A percentile compares a stretch with the other conserved stretches of the same genome.
These are phyloP conservation scores for Aphyosemion australe DNA, from an alignment of 2,113 vertebrate species.

Conservation along the genomic window DNA sequence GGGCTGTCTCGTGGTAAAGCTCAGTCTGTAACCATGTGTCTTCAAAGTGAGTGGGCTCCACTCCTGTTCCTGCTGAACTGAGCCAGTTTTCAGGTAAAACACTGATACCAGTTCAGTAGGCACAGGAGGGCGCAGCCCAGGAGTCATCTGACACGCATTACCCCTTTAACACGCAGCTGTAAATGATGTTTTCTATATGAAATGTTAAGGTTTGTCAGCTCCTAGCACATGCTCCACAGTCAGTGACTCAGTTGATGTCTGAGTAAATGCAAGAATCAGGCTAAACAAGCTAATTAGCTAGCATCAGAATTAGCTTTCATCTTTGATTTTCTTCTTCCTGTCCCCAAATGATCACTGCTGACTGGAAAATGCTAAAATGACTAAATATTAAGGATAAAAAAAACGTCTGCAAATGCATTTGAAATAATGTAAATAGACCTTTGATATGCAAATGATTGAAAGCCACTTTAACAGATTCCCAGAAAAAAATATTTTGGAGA, in stretches of 20 bases:
- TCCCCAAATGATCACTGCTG: neutral
- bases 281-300: neutral
- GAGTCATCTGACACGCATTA: neutral
- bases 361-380: neutral
- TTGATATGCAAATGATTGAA: too few relatives aligned
- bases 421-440: too few relatives aligned
- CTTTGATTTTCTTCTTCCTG: neutral
- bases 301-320: neutral
- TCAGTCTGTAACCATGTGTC: slow-evolving; percentile 9
- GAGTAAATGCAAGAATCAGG: too few relatives aligned
- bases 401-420: neutral
- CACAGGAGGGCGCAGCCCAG: slow-evolving; percentile 79
- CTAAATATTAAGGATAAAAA: neutral
- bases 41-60: slow-evolving; percentile 60
- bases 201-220: too few relatives aligned
- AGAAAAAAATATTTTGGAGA: neutral
- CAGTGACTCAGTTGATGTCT: too few relatives aligned
- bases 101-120: slow-evolving; percentile 89
- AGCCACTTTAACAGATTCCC: neutral
- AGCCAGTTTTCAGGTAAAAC: slow-evolving; percentile 81
- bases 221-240: too few relatives aligned
- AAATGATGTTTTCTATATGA: too few relatives aligned
- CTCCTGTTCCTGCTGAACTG: slow-evolving; percentile 89
- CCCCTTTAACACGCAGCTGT: too few relatives aligned
- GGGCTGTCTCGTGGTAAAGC: neutral